A percentile compares a stretch with the other conserved stretches of the same genome.
Evolutionary conservation across 2,113 vertebrate species (phyloP).

Genomic region (Menidia beryllina): DNA sequence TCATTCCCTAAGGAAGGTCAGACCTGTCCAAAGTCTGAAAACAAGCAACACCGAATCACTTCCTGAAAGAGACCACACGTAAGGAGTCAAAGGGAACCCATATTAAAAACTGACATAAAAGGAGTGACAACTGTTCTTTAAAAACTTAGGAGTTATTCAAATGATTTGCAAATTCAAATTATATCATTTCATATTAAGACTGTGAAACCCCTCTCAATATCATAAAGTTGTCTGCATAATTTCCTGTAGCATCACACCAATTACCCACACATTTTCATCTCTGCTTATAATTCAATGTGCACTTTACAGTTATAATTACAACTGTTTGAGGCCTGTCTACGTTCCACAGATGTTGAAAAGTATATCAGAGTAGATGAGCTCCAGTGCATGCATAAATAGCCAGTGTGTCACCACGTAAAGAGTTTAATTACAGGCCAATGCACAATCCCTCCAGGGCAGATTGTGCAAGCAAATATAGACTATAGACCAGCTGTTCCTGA

Average conservation of each 20-base stretch:
- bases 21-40: constrained; percentile 20
- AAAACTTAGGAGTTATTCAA: background rate
- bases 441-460: constrained; percentile 50
- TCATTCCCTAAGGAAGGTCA: constrained; percentile 44
- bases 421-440: constrained; percentile 71
- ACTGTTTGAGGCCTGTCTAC: background rate
- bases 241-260: background rate
- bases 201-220: background rate
- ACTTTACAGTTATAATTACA: constrained; percentile 1
- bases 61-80: constrained; percentile 53
- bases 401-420: constrained; percentile 54
- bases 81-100: constrained; percentile 8
- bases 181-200: background rate
- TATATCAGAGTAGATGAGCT: constrained; percentile 13
- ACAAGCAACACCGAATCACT: constrained; percentile 62
- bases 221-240: background rate
- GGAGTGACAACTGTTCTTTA: constrained; percentile 18
- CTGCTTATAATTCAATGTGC: background rate
- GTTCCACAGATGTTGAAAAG: constrained; percentile 19
- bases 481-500: constrained; percentile 52
- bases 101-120: constrained; percentile 12
- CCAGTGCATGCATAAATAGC: constrained; percentile 47
- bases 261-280: background rate
- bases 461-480: constrained; percentile 65
- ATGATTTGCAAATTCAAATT: background rate